Percentiles rank a stretch among this genome's conserved stretches.
Conservation (phyloP, 2,113 vertebrate genomes). For the Mobula hypostoma region DNA sequence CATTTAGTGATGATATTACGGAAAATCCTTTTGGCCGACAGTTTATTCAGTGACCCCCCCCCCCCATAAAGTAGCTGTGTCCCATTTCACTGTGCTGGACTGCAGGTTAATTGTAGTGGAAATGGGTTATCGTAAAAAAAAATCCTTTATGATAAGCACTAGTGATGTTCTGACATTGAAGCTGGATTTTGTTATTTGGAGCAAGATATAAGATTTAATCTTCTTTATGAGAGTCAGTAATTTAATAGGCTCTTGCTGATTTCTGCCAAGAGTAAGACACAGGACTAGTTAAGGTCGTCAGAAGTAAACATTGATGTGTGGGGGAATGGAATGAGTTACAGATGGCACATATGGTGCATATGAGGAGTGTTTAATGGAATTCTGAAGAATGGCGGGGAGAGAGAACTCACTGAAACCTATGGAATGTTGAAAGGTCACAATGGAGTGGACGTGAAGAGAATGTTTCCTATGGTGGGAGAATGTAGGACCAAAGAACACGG, state of each 20-base stretch:
- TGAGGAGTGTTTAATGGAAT: too few relatives aligned
- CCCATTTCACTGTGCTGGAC: not conserved
- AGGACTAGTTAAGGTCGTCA: not conserved
- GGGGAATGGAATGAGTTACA: too few relatives aligned
- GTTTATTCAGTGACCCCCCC: not conserved
- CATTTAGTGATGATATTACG: not conserved
- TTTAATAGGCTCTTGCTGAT: not conserved
- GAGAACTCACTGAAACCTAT: too few relatives aligned
- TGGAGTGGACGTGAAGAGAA: too few relatives aligned
- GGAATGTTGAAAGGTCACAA: too few relatives aligned
- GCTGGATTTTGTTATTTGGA: not conserved
- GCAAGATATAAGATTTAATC: not conserved
- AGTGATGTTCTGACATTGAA: not conserved
- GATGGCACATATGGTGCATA: too few relatives aligned
- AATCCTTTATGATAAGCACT: not conserved
- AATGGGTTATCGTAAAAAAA: not conserved
- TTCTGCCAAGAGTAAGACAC: not conserved
- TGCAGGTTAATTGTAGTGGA: not conserved
- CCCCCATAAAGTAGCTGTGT: not conserved
- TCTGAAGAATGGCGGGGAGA: too few relatives aligned
- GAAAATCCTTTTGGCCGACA: not conserved
- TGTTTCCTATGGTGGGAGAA: too few relatives aligned
- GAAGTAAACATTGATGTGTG: not conserved
- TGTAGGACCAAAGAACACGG: too few relatives aligned
- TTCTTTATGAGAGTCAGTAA: not conserved